Evolutionary conservation across 2,888 invertebrate genomes (phyloP).

Genomic region (Dasypolia templi): DNA sequence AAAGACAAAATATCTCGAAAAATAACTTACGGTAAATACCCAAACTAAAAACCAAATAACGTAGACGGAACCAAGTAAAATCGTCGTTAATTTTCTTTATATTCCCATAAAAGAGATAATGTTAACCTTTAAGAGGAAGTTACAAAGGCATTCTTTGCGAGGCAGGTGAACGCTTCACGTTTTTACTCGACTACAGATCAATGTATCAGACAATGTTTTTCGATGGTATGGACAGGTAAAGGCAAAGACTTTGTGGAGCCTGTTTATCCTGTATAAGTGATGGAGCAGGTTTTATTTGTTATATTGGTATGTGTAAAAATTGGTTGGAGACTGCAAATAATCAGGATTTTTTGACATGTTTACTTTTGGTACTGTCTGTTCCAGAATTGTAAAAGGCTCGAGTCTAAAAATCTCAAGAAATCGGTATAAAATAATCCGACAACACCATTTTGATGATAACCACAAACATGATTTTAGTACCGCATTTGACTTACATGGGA

Average conservation of each 20-base stretch:
- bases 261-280: constrained; percentile 39
- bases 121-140: constrained; percentile 26
- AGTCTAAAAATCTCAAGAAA: no score
- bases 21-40: constrained; percentile 16
- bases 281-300: neutral
- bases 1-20: neutral
- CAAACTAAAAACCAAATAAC: constrained; percentile 28
- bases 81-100: constrained; percentile 29
- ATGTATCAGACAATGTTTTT: constrained; percentile 44
- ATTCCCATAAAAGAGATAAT: constrained; percentile 48
- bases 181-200: constrained; percentile 13
- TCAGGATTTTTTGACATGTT: neutral
- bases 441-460: neutral
- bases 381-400: neutral
- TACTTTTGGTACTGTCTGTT: neutral
- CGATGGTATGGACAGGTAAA: constrained; percentile 44
- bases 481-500: neutral
- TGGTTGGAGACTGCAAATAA: constrained; percentile 4
- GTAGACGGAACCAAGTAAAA: constrained; percentile 18
- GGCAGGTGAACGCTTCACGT: constrained; percentile 20
- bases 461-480: neutral
- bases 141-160: constrained; percentile 58
- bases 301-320: constrained; percentile 13
- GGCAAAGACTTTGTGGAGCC: constrained; percentile 49
- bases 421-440: neutral